A percentile compares a stretch with the other conserved stretches of the same genome.
These are phyloP conservation scores for Trichomycterus rosablanca DNA, from an alignment of 2,113 vertebrate genomes.

Conservation along the genomic window DNA sequence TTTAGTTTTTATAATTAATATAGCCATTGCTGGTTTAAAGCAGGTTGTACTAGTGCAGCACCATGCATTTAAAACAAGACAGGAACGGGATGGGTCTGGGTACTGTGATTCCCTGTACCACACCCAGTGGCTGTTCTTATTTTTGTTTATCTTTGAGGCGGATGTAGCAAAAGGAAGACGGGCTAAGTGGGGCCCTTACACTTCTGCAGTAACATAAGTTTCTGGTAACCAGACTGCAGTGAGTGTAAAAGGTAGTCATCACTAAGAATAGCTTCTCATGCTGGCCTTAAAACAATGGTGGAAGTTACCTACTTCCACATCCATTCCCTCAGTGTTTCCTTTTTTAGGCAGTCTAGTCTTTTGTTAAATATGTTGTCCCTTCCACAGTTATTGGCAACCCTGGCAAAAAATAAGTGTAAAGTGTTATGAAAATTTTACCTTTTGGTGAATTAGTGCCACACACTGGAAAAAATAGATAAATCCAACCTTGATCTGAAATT, in stretches of 20 bases:
- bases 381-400: too few relatives aligned
- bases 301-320: constrained; percentile 31
- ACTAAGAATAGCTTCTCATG: constrained; percentile 43
- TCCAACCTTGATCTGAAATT: too few relatives aligned
- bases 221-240: constrained; percentile 12
- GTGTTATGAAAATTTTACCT: too few relatives aligned
- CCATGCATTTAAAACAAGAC: too few relatives aligned
- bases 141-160: constrained; percentile 42
- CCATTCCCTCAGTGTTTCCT: not conserved
- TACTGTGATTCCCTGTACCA: constrained; percentile 50
- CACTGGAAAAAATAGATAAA: too few relatives aligned
- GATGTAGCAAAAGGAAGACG: constrained; percentile 35
- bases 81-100: constrained; percentile 41
- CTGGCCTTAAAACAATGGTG: constrained; percentile 26
- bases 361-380: not conserved
- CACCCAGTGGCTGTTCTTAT: constrained; percentile 53
- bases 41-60: too few relatives aligned
- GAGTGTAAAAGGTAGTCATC: constrained; percentile 20
- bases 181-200: constrained; percentile 30
- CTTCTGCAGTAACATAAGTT: constrained; percentile 11
- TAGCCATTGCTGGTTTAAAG: too few relatives aligned
- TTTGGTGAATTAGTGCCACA: too few relatives aligned
- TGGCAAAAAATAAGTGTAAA: too few relatives aligned
- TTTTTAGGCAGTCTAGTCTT: not conserved
- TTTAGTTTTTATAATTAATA: too few relatives aligned